Percentiles rank a stretch among this genome's conserved stretches.
These are phyloP conservation scores for Anabacerthia variegaticeps DNA, from an alignment of 2,797 vertebrate species.

Conservation along the genomic window DNA sequence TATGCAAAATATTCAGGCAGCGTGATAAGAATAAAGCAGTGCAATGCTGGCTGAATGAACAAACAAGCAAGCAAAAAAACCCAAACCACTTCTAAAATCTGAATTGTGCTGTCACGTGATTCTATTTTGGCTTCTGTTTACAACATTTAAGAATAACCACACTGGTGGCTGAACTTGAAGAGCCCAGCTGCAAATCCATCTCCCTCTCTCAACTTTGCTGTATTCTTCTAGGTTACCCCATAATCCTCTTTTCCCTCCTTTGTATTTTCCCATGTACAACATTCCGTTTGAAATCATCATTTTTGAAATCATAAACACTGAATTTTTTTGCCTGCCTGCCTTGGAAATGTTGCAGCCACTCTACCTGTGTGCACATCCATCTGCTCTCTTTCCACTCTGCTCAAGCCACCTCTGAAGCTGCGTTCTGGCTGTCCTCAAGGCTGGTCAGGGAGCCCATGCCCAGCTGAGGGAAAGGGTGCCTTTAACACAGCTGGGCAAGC, in stretches of 20 bases:
- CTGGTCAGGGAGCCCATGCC: fast-evolving
- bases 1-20: neutral
- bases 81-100: neutral
- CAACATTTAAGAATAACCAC: neutral
- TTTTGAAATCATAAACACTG: neutral
- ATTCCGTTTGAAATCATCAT: neutral
- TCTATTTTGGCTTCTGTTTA: neutral
- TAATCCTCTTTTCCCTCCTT: neutral
- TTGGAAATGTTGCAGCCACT: neutral
- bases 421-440: fast-evolving
- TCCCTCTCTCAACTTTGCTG: neutral
- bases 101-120: neutral
- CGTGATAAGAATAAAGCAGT: neutral
- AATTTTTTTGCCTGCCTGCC: neutral
- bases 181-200: neutral
- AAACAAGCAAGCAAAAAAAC: neutral
- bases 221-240: neutral
- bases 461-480: neutral
- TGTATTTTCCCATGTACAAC: neutral
- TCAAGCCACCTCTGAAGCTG: neutral
- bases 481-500: fast-evolving
- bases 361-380: fast-evolving
- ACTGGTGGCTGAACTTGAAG: neutral
- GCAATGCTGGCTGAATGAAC: neutral
- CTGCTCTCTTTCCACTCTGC: neutral